Conservation (phyloP, 2,797 vertebrate species). For the Diceros bicornis region DNA sequence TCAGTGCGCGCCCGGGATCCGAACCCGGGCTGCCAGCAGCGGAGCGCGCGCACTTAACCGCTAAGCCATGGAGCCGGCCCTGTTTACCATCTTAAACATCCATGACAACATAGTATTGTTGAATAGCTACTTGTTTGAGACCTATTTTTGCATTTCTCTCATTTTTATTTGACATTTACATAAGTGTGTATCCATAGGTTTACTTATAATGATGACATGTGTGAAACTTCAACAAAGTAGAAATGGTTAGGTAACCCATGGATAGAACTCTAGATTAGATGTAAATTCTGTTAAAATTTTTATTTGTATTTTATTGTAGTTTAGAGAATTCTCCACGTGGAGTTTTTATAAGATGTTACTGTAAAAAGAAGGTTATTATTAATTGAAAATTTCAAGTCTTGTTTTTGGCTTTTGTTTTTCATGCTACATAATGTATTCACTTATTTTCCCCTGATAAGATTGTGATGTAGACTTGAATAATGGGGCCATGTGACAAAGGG, state of each 20-base stretch:
- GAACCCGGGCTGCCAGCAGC: no score
- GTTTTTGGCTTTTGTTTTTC: not conserved
- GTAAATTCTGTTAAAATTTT: not conserved
- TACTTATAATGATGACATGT: not conserved
- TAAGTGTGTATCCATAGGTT: not conserved
- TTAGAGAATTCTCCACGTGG: not conserved
- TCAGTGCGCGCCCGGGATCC: no score
- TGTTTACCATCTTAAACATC: not conserved
- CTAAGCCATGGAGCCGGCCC: no score
- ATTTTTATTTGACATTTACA: not conserved
- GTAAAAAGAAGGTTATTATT: not conserved
- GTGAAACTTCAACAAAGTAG: not conserved
- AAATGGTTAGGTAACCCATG: not conserved
- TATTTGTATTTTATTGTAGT: not conserved
- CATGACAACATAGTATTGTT: not conserved
- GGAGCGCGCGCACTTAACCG: no score
- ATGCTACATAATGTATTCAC: not conserved
- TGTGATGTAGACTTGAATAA: not conserved
- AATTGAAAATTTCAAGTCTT: not conserved
- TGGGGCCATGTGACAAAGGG: not conserved
- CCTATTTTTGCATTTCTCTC: not conserved
- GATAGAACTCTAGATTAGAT: not conserved
- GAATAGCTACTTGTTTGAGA: not conserved
- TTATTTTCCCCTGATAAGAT: not conserved
- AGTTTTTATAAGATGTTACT: not conserved